A percentile compares a stretch with the other conserved stretches of the same genome.
Conservation (phyloP, 2,797 vertebrate genomes). For the Zenarchopterus dispar region DNA sequence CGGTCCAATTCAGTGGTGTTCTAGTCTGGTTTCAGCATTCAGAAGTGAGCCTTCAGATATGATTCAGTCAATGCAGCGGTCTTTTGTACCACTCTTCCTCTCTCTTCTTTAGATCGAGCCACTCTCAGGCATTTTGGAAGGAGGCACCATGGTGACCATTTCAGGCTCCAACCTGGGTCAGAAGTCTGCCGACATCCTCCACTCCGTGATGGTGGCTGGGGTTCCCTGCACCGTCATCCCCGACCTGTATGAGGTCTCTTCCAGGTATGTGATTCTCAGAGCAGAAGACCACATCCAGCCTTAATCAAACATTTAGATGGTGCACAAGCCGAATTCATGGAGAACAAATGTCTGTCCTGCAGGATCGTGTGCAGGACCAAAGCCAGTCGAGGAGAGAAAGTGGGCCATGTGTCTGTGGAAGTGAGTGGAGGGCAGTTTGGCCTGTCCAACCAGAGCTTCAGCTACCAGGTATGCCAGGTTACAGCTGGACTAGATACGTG, state of each 20-base stretch:
- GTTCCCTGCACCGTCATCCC: conserved; percentile 88
- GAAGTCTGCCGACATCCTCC: conserved; percentile 90
- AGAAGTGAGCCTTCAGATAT: too few relatives aligned
- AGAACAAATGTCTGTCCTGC: conserved; percentile 27
- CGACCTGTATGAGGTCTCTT: conserved; percentile 92
- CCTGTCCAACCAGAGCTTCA: conserved; percentile 86
- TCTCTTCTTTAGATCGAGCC: conserved; percentile 87
- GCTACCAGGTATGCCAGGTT: conserved; percentile 87
- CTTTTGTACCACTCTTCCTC: background rate
- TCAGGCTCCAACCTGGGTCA: conserved; percentile 96
- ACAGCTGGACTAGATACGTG: too few relatives aligned
- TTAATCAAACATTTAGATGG: background rate
- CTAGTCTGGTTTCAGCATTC: too few relatives aligned
- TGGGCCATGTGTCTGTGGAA: conserved; percentile 85
- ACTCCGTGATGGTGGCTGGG: conserved; percentile 89
- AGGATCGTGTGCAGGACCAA: conserved; percentile 92
- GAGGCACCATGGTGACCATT: conserved; percentile 91
- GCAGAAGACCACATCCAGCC: too few relatives aligned
- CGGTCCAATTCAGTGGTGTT: too few relatives aligned
- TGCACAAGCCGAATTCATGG: too few relatives aligned
- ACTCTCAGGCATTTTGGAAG: conserved; percentile 90
- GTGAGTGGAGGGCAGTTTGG: conserved; percentile 89
- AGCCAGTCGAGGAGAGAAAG: conserved; percentile 81
- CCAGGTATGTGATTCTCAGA: conserved; percentile 91
- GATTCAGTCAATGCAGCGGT: background rate